Evolutionary conservation across 2,888 invertebrate species (phyloP).

Genomic region (Scrobipalpa costella): DNA sequence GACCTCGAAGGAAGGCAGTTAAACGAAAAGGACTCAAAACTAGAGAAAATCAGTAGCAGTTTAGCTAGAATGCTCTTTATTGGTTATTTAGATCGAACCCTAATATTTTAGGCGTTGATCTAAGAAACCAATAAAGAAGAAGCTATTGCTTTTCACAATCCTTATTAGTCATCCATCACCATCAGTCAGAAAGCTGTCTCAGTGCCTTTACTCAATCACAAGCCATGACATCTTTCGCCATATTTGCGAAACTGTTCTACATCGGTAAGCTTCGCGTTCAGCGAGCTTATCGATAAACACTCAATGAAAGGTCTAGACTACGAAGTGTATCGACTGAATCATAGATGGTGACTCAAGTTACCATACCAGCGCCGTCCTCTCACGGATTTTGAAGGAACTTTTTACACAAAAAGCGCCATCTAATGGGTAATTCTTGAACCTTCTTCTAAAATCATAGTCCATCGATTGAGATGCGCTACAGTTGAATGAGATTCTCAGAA

Average conservation of each 20-base stretch:
- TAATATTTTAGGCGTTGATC: no score
- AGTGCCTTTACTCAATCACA: neutral
- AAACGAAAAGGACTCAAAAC: no score
- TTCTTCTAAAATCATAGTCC: neutral
- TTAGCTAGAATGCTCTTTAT: no score
- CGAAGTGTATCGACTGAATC: neutral
- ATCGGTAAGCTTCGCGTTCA: neutral
- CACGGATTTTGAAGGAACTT: neutral
- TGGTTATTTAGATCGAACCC: no score
- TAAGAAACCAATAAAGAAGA: no score
- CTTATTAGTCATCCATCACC: no score
- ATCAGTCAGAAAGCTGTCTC: no score
- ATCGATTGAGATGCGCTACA: neutral
- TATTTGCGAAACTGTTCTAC: neutral
- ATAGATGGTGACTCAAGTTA: neutral
- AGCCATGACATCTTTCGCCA: neutral
- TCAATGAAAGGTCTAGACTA: neutral
- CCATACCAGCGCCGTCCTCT: neutral
- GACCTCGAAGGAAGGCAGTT: no score
- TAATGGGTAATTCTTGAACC: neutral
- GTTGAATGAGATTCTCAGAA: neutral
- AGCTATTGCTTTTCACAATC: no score
- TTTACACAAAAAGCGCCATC: neutral
- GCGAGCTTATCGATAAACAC: neutral
- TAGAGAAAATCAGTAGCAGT: no score